phyloP scores from a whole-genome alignment of 2,797 vertebrate genomes.

The Gambelia wislizenii region DNA sequence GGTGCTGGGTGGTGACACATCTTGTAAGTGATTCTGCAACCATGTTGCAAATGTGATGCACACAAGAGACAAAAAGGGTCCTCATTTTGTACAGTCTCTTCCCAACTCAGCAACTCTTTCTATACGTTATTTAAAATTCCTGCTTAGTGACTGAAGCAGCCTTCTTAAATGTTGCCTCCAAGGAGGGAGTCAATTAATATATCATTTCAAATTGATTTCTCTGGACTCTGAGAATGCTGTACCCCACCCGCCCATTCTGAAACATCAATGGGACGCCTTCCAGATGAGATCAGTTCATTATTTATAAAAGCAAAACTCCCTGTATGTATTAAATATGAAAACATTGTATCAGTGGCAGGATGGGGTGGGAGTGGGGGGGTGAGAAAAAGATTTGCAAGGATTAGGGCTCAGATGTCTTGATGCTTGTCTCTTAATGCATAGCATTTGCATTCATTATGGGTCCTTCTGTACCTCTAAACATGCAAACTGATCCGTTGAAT shows the following conservation, averaged over 20 bases:
- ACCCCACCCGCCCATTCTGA: conserved; percentile 31
- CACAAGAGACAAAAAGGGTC: neutral
- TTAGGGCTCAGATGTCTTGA: conserved; percentile 71
- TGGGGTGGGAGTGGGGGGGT: conserved; percentile 21
- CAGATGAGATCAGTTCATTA: conserved; percentile 72
- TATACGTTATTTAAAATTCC: neutral
- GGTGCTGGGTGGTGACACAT: neutral
- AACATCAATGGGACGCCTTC: conserved; percentile 60
- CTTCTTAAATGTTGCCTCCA: neutral
- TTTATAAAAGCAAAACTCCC: conserved; percentile 72
- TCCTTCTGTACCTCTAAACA: conserved; percentile 74
- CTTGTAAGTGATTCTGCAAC: neutral
- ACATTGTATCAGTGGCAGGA: conserved; percentile 55
- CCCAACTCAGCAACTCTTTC: neutral
- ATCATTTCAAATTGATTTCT: conserved; percentile 50
- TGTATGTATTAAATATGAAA: conserved; percentile 72
- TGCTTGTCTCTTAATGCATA: conserved; percentile 63
- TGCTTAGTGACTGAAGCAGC: neutral
- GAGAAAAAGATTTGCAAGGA: conserved; percentile 62
- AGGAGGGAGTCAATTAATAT: conserved; percentile 50
- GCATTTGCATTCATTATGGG: conserved; percentile 71
- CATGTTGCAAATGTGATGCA: no score
- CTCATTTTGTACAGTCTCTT: neutral
- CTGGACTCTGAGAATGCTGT: conserved; percentile 1
- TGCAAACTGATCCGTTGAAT: conserved; percentile 72